These are phyloP conservation scores for Cosmopolites sordidus DNA, from an alignment of 2,888 invertebrate species.

Conservation along the genomic window DNA sequence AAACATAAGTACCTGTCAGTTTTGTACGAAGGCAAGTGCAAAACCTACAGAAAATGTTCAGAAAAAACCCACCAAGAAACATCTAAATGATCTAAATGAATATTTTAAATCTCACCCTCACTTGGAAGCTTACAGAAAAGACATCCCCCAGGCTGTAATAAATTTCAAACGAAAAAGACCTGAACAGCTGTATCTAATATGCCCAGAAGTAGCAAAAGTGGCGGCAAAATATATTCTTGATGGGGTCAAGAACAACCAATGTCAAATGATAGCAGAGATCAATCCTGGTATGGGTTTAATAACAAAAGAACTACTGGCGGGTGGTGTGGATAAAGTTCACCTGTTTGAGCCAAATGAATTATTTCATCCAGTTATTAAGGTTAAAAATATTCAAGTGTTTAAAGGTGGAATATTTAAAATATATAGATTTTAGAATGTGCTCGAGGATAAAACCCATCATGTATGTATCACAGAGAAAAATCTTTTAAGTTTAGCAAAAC, in stretches of 20 bases:
- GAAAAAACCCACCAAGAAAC: neutral
- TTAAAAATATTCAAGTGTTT: conserved; percentile 34
- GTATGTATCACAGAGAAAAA: conserved; percentile 53
- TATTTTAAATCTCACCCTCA: conserved; percentile 25
- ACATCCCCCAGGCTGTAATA: conserved; percentile 30
- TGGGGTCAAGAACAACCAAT: conserved; percentile 25
- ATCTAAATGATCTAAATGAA: conserved; percentile 9
- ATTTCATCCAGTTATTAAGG: conserved; percentile 51
- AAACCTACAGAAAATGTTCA: too few species aligned
- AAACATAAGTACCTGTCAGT: too few species aligned
- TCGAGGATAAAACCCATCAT: conserved; percentile 22
- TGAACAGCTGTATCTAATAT: conserved; percentile 37
- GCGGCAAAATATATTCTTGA: conserved; percentile 32
- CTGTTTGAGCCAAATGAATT: conserved; percentile 56
- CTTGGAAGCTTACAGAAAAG: conserved; percentile 17
- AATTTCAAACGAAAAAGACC: conserved; percentile 17
- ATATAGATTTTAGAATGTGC: conserved; percentile 27
- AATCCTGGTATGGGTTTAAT: conserved; percentile 67
- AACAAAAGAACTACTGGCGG: conserved; percentile 55
- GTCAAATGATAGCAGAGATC: conserved; percentile 57
- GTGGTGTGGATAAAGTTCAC: conserved; percentile 52
- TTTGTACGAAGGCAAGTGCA: too few species aligned
- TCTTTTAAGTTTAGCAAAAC: conserved; percentile 56
- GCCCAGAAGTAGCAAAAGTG: conserved; percentile 32
- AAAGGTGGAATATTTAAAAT: neutral